Percentiles rank a stretch among this genome's conserved stretches.
These are phyloP conservation scores for Paedocypris sp. DNA, from an alignment of 2,113 vertebrate genomes.

Conservation along the genomic window DNA sequence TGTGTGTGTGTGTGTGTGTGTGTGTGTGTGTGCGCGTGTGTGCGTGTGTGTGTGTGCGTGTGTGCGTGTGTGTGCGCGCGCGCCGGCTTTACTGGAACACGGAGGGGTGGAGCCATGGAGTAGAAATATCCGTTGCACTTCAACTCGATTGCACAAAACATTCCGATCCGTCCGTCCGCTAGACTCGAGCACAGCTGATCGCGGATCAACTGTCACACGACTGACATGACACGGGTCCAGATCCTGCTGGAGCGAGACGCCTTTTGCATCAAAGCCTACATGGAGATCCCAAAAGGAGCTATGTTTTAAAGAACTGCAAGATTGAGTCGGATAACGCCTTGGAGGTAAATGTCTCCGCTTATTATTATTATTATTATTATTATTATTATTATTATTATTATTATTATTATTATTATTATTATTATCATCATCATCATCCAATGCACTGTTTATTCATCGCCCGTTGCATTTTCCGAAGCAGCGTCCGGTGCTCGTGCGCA, in stretches of 20 bases:
- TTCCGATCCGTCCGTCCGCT: constrained; percentile 28
- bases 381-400: no score
- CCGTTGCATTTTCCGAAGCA: no score
- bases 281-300: constrained; percentile 8
- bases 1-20: constrained; percentile 25
- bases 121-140: constrained; percentile 50
- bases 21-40: constrained; percentile 29
- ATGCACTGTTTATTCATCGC: background rate
- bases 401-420: no score
- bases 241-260: background rate
- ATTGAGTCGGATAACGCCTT: constrained; percentile 26
- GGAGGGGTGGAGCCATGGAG: constrained; percentile 59
- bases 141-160: constrained; percentile 15
- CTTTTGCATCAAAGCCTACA: background rate
- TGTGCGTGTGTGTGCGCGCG: constrained; percentile 27
- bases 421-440: no score
- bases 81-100: constrained; percentile 56
- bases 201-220: constrained; percentile 10
- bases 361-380: no score
- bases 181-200: constrained; percentile 11
- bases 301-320: constrained; percentile 11
- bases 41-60: constrained; percentile 25
- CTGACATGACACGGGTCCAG: constrained; percentile 12
- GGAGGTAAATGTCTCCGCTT: constrained; percentile 30
- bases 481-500: no score